Evolutionary conservation across 2,888 invertebrate genomes (phyloP).

Genomic region (Agrochola lota): DNA sequence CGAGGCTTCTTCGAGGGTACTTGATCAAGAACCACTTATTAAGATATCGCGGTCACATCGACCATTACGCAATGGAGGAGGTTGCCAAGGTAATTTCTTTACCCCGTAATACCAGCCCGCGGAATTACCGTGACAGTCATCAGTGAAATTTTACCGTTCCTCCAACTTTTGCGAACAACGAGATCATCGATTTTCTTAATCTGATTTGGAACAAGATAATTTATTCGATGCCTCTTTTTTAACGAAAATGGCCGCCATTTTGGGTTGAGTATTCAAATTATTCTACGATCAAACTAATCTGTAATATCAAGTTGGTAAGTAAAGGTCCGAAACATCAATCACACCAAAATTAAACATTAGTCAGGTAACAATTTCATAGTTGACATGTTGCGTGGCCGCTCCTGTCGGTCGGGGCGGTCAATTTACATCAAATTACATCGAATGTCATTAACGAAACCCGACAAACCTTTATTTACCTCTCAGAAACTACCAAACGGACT

Average conservation of each 20-base stretch:
- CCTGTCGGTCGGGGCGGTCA: constrained; percentile 81
- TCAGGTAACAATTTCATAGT: constrained; percentile 88
- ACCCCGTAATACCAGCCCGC: constrained; percentile 75
- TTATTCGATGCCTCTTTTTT: constrained; percentile 43
- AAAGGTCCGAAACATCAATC: constrained; percentile 80
- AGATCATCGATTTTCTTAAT: constrained; percentile 80
- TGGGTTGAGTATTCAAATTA: constrained; percentile 39
- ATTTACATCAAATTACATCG: constrained; percentile 89
- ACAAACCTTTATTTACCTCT: constrained; percentile 72
- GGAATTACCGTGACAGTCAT: constrained; percentile 82
- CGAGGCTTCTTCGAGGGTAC: constrained; percentile 77
- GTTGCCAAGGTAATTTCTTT: constrained; percentile 78
- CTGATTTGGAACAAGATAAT: constrained; percentile 70
- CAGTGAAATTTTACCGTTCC: constrained; percentile 85
- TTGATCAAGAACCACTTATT: constrained; percentile 88
- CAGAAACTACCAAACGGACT: constrained; percentile 64
- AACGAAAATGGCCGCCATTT: constrained; percentile 14
- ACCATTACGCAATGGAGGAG: constrained; percentile 81
- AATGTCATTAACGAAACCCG: constrained; percentile 86
- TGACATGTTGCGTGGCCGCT: constrained; percentile 88
- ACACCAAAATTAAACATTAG: constrained; percentile 77
- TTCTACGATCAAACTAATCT: constrained; percentile 45
- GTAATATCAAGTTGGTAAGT: constrained; percentile 36
- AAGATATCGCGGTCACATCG: constrained; percentile 88
- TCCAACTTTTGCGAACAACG: constrained; percentile 77